Evolutionary conservation across 2,888 invertebrate species (phyloP), one percentile per base, ranked within the genome.

Genomic region (Beris morrisii): DNA sequence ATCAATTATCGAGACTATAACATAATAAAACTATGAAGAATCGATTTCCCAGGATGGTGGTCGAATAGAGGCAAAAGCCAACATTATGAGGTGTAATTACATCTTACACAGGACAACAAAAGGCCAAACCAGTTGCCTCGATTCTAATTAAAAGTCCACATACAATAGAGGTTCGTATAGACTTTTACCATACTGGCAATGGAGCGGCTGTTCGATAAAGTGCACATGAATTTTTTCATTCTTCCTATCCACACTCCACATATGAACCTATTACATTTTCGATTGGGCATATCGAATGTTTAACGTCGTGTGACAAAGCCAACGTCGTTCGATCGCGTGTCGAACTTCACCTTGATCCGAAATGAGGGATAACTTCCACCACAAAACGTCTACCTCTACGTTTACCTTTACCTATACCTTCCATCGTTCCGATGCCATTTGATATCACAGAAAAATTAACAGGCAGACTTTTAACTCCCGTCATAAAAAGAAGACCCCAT

Each of bases 91-190:
- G 52, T 61, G 50, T 50, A 61, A 61, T 61, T 61, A 61, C 43
- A 61, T 15, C 50, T 61, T 22, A 15, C 13, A 38, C n/a, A 32
- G 50, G 52, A 61, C 52, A 50, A 61, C 61, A 61, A 61, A 61
- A 61, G 61, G 50, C 61, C 52, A 61, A 50, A 61, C 61, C 38
- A 61, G 61, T 61, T 61, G 50, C 61, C 52, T 50, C 38, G 61
- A 50, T 52, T 61, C 61, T 61, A 61, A 61, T 61, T 61, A 61
- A 61, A 61, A 61, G 61, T 4, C 50, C 38, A 50, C 50, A 61
- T 50, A 52, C 50, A 50, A 61, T 38, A 5, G 38, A 61, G 32
- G 50, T 61, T 38, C 61, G 50, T 52, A 4, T 38, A 4, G 32
- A 38, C 30, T 22, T 48, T n/a, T 30, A 30, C 53, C n/a, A 9